Evolutionary conservation across 2,888 invertebrate species (phyloP).

Genomic region (Macrosiphum euphorbiae): DNA sequence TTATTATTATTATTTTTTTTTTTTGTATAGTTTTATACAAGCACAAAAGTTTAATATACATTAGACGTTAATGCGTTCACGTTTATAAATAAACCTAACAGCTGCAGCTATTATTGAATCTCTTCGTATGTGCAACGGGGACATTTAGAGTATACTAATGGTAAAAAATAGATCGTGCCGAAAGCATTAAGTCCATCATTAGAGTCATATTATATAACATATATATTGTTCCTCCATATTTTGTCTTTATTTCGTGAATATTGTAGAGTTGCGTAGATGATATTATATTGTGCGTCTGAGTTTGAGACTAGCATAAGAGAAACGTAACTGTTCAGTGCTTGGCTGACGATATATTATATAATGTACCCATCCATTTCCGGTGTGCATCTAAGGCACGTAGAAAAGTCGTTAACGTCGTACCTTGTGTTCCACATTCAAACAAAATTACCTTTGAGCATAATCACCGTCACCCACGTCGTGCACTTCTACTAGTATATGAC

Average conservation of each 20-base stretch:
- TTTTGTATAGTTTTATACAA: neutral
- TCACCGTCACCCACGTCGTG: neutral
- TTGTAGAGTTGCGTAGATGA: neutral
- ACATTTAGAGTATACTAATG: neutral
- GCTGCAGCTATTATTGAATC: neutral
- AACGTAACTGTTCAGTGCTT: neutral
- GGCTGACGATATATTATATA: conserved; percentile 6
- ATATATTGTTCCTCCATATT: neutral
- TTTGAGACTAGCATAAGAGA: neutral
- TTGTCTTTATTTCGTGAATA: conserved; percentile 7
- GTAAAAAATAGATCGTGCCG: neutral
- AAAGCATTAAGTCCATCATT: neutral
- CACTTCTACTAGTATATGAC: neutral
- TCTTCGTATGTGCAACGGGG: neutral
- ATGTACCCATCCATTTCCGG: conserved; percentile 21
- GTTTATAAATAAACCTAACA: neutral
- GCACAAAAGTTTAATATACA: neutral
- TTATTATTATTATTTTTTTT: neutral
- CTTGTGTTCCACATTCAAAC: neutral
- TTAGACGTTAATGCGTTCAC: neutral
- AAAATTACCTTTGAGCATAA: conserved; percentile 29
- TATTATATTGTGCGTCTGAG: neutral
- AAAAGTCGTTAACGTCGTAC: conserved; percentile 54
- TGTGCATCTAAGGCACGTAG: conserved; percentile 5
- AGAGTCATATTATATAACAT: neutral